Conservation (phyloP, 2,797 vertebrate species). For the Harpagifer antarcticus region DNA sequence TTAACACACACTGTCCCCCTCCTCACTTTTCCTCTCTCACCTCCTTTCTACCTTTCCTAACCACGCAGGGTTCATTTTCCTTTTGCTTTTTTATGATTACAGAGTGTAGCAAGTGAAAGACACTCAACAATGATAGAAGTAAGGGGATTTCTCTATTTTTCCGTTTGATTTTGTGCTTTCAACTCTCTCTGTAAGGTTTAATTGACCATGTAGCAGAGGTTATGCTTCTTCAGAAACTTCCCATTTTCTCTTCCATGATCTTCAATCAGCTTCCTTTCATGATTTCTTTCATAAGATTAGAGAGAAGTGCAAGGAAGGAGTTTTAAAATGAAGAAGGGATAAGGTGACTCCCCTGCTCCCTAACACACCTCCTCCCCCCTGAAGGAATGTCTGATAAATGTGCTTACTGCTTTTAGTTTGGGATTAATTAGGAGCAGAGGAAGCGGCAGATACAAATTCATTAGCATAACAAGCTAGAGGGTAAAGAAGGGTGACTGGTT, state of each 20-base stretch:
- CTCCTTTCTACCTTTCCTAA: not conserved
- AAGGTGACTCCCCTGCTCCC: constrained; percentile 19
- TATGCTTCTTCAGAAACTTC: constrained; percentile 16
- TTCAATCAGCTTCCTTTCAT: constrained; percentile 27
- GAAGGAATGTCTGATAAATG: constrained; percentile 70
- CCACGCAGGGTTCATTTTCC: constrained; percentile 8
- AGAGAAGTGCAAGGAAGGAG: constrained; percentile 23
- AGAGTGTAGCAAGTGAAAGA: constrained; percentile 11
- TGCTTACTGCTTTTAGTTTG: constrained; percentile 65
- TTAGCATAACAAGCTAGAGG: constrained; percentile 75
- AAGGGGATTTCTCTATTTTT: constrained; percentile 32
- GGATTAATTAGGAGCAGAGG: constrained; percentile 68
- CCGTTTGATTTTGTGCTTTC: constrained; percentile 44
- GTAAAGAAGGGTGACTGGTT: constrained; percentile 29
- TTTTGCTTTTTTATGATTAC: constrained; percentile 54
- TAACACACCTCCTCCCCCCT: constrained; percentile 29
- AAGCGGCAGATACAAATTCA: constrained; percentile 53
- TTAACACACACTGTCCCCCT: constrained; percentile 61
- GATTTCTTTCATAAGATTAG: constrained; percentile 43
- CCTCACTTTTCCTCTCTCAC: constrained; percentile 51
- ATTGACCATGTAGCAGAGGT: constrained; percentile 24
- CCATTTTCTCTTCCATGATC: constrained; percentile 36
- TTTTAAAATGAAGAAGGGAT: constrained; percentile 23
- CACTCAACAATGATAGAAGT: constrained; percentile 46
- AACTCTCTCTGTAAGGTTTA: constrained; percentile 52